A percentile compares a stretch with the other conserved stretches of the same genome.
Conservation (phyloP, 1,140 invertebrate species). For the Sinonovacula constricta region DNA sequence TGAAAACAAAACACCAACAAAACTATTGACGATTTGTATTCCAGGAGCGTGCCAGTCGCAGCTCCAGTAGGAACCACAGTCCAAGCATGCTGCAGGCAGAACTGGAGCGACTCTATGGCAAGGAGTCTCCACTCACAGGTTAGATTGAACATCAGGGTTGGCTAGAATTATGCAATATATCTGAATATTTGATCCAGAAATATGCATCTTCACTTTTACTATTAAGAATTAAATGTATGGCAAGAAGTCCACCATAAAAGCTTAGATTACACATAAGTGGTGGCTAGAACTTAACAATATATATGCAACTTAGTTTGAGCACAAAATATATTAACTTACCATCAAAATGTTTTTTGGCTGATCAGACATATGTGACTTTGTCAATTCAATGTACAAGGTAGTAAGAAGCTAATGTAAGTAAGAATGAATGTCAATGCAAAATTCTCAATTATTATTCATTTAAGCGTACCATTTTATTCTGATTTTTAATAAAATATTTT, state of each 20-base stretch:
- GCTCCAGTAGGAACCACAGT: constrained; percentile 10
- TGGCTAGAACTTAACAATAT: neutral
- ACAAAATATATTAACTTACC: too few species aligned
- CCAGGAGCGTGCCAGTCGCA: constrained; percentile 34
- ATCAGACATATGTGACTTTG: too few species aligned
- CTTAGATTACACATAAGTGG: neutral
- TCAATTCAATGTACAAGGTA: too few species aligned
- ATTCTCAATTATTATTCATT: too few species aligned
- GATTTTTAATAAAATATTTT: too few species aligned
- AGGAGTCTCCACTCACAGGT: constrained; percentile 4
- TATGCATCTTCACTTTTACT: neutral
- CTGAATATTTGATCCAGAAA: neutral
- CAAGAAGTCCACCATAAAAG: neutral
- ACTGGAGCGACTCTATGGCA: constrained; percentile 35
- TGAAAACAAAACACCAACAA: neutral
- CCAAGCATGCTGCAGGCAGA: constrained; percentile 25
- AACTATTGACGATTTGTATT: too few species aligned
- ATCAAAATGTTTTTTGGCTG: too few species aligned
- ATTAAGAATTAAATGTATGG: neutral
- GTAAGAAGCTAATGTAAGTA: too few species aligned
- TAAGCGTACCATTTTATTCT: too few species aligned
- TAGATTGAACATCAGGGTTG: neutral
- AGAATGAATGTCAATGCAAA: too few species aligned
- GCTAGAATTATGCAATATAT: neutral
- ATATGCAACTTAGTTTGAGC: too few species aligned